These are phyloP conservation scores for Hippotragus niger DNA, from an alignment of 2,113 vertebrate genomes.

Conservation along the genomic window DNA sequence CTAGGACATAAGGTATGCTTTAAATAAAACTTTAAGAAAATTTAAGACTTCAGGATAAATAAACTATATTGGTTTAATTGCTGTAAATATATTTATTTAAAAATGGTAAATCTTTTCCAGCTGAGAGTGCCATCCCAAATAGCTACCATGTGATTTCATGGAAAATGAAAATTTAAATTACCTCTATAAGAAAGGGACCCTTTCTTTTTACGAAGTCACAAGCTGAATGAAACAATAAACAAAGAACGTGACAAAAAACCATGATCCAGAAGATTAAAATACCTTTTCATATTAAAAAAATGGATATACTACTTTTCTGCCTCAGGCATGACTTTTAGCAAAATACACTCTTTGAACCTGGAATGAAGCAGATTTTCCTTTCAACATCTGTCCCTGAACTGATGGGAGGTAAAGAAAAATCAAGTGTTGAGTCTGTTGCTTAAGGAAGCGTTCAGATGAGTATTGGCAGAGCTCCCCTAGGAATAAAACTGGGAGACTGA, in stretches of 20 bases:
- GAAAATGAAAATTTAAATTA: slow-evolving; percentile 54
- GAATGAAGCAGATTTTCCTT: slow-evolving; percentile 21
- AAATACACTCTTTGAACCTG: background rate
- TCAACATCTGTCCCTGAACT: slow-evolving; percentile 36
- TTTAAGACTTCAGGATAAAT: background rate
- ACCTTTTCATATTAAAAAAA: background rate
- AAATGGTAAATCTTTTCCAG: slow-evolving; percentile 44
- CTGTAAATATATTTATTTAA: slow-evolving; percentile 14
- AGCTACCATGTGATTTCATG: slow-evolving; percentile 13
- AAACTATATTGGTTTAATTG: background rate
- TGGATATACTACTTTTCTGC: background rate
- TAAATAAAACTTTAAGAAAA: background rate
- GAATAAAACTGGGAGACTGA: background rate
- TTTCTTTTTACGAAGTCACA: background rate
- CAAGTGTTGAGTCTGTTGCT: background rate
- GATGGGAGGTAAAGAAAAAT: background rate
- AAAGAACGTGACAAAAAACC: background rate
- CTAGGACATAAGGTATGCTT: background rate
- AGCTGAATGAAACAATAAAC: background rate
- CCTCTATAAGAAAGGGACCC: background rate
- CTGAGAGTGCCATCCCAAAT: background rate
- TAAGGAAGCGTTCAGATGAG: background rate
- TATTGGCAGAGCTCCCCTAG: background rate
- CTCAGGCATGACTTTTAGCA: background rate
- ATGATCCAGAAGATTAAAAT: background rate